Evolutionary conservation across 2,113 vertebrate genomes (phyloP).

Genomic region (Furnarius figulus): DNA sequence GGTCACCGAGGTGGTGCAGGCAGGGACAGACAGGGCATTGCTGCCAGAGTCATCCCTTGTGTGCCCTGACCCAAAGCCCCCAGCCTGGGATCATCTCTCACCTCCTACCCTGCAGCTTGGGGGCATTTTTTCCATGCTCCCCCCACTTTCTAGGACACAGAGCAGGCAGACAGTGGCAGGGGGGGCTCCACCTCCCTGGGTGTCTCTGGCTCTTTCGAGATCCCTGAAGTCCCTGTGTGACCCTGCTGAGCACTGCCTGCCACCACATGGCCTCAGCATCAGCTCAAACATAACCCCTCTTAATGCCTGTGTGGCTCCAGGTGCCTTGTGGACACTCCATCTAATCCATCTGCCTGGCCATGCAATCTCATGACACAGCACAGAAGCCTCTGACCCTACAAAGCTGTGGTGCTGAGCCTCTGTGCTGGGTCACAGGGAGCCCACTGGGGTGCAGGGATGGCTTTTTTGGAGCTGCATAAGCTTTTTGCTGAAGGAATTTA

Average conservation of each 20-base stretch:
- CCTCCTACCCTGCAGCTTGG: rapidly evolving
- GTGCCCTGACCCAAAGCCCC: rapidly evolving
- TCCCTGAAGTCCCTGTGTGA: background rate
- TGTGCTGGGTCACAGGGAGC: rapidly evolving
- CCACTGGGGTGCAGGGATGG: rapidly evolving
- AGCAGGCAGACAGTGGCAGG: rapidly evolving
- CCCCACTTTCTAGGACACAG: background rate
- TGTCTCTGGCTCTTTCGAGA: rapidly evolving
- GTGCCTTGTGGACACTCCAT: background rate
- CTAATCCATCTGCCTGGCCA: background rate
- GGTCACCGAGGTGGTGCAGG: background rate
- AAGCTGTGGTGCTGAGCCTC: background rate
- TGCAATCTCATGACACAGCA: background rate
- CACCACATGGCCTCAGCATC: background rate
- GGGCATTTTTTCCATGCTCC: background rate
- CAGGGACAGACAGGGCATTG: rapidly evolving
- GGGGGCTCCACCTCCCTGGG: background rate
- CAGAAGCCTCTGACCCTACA: background rate
- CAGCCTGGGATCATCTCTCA: background rate
- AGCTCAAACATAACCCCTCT: background rate
- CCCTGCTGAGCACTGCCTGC: background rate
- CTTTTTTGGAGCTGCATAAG: background rate
- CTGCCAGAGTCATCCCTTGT: background rate
- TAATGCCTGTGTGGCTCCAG: background rate
- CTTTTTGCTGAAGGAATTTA: background rate